Percentiles rank a stretch among this genome's conserved stretches.
phyloP scores from a whole-genome alignment of 2,797 vertebrate genomes.

The Taeniopygia guttata region DNA sequence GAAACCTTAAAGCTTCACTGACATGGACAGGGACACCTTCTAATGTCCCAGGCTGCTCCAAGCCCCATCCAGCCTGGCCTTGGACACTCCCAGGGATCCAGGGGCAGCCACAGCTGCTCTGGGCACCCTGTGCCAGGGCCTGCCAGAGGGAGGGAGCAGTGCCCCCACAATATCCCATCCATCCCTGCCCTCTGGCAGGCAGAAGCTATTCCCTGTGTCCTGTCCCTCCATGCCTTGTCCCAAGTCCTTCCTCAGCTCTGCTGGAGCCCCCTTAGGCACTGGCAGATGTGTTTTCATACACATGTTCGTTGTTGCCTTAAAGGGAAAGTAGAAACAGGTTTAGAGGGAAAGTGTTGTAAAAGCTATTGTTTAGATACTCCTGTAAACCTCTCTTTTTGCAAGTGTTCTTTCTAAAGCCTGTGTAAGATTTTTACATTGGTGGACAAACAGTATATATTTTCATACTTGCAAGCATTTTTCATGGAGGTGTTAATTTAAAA shows the following conservation, averaged over 20 bases:
- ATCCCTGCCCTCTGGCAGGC: rapidly evolving
- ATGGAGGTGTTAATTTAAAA: neutral
- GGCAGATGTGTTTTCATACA: neutral
- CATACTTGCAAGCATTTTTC: neutral
- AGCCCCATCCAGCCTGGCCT: rapidly evolving
- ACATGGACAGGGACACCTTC: neutral
- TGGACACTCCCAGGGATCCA: rapidly evolving
- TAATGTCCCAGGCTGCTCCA: rapidly evolving
- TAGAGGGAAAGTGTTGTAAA: neutral
- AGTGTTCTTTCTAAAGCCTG: neutral
- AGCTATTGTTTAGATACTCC: neutral
- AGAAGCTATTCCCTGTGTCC: neutral
- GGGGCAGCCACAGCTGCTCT: neutral
- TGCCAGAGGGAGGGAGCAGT: rapidly evolving
- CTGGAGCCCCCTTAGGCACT: neutral
- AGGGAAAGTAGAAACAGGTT: neutral
- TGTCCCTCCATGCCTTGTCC: neutral
- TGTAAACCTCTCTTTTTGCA: neutral
- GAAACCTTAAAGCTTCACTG: neutral
- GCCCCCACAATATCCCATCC: rapidly evolving
- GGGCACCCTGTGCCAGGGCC: neutral
- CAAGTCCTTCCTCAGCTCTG: neutral
- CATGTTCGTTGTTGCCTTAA: rapidly evolving
- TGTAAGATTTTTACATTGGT: neutral
- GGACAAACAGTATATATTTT: neutral